Base-by-base conservation (phyloP, 2,888 invertebrate genomes). In the Rhogogaster chlorosoma region DNA sequence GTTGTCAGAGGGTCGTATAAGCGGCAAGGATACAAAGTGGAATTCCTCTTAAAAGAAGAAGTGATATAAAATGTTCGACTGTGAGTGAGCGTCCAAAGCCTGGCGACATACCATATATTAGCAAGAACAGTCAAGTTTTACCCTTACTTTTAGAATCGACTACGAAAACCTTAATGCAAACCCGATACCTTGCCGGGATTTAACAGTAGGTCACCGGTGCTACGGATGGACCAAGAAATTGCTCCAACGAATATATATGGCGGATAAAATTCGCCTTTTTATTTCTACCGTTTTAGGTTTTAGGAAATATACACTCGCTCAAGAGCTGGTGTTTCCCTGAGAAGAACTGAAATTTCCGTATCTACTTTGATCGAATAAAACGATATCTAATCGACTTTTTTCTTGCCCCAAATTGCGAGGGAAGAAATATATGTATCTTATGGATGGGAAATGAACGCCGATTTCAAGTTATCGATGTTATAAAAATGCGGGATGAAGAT, bases 161-260 rank as follows among this genome's bases (percentile, higher is more conserved):
- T 61, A n/a, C 12, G 80, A 61, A 80, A 80, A 36, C 80, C 80
- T 61, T 61, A 80, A 80, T 80, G 80, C 80, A 80, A 80, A 80
- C 36, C 80, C 80, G 61, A 80, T 80, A 80, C 61, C 36, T 26
- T 22, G 61, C 61, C 22, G 36, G 36, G 80, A 57, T 57, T 80
- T 42, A 61, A 26, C 80, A 80, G 36, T 29, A 26, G 57, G 36
- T 61, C 80, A 36, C 61, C 80, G 80, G 80, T 77, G 77, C 77
- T 53, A 15, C 15, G 32, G 77, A 49, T 77, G 77, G 77, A 77
- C 77, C 61, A 15, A 36, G 80, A 80, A 80, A 80, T 80, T 61
- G 36, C 61, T 61, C 38, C 12, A 80, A 29, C 22, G 57, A 38
- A 80, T 61, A 61, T 61, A 61, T 61, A 22, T 26, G 7, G 80